Evolutionary conservation across 2,113 vertebrate genomes (phyloP), one percentile per base, ranked within the genome.

Genomic region (Microcebus tavaratra): DNA sequence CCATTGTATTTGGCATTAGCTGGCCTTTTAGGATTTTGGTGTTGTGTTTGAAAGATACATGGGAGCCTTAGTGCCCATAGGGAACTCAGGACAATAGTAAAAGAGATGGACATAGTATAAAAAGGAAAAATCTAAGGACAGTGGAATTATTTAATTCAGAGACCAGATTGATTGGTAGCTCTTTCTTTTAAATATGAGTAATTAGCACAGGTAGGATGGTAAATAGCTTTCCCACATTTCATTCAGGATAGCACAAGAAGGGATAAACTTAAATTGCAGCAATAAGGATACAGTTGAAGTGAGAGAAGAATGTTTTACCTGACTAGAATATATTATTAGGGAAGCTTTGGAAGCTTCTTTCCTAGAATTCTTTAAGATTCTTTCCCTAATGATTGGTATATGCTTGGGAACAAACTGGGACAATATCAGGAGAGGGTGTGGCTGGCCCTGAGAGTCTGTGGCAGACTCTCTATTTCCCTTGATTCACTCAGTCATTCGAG

Each of bases 301-400:
- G 57, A 81, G 34, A 75, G 29, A 93, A 57, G 4, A 90, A 14
- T 76, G n/a, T 73, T 85, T 88, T 65, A 36, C 63, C 65, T 85
- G 25, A 76, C 67, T 57, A 18, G 73, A 90, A 81, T 53, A 68
- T 83, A 34, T 91, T 94, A 70, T 25, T 6, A 83, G 57, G 79
- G 65, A 92, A 86, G 45, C 81, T 93, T 90, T 73, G 65, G 84
- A 50, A 85, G 86, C n/a, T 84, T 61, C 50, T 89, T 88, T 85
- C 39, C 67, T 82, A 92, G 88, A 95, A 83, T 92, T 92, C 50
- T 96, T 63, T 70, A 80, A 70, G n/a, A 48, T 67, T 76, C 82
- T 68, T 91, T 93, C 29, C 79, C 25, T 82, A 84, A 61, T 42
- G 8, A 79, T 59, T 75, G 59, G 61, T 90, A 39, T 80, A 42